phyloP scores from a whole-genome alignment of 2,888 invertebrate genomes.

The Sphaeridia pumilis region DNA sequence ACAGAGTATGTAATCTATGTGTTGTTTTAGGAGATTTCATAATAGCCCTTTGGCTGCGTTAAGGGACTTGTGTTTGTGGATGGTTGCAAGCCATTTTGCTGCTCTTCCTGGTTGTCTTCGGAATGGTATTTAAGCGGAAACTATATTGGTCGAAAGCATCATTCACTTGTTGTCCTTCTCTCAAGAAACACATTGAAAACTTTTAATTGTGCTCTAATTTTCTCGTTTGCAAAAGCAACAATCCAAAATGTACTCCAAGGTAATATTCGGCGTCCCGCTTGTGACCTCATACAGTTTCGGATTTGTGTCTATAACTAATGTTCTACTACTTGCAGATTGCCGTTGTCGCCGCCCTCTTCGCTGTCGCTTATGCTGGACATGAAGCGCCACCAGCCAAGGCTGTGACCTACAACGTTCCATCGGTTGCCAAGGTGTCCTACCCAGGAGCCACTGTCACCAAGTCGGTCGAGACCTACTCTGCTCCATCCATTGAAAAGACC shows the following conservation, averaged over 20 bases:
- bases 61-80: too few species aligned
- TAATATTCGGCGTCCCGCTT: too few species aligned
- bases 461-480: slow-evolving; percentile 20
- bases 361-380: slow-evolving; percentile 25
- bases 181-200: slow-evolving; percentile 1
- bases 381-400: slow-evolving; percentile 35
- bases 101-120: slow-evolving; percentile 22
- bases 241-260: slow-evolving; percentile 11
- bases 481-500: slow-evolving; percentile 23
- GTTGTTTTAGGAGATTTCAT: too few species aligned
- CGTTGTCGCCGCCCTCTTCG: slow-evolving; percentile 23
- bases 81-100: too few species aligned
- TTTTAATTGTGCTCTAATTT: neutral
- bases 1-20: too few species aligned
- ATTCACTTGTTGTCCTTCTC: slow-evolving; percentile 11
- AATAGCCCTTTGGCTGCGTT: too few species aligned
- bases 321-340: slow-evolving; percentile 26
- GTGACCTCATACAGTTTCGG: too few species aligned
- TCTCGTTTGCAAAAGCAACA: neutral
- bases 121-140: slow-evolving; percentile 19
- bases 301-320: too few species aligned
- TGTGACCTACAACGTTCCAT: slow-evolving; percentile 32
- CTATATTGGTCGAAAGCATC: slow-evolving; percentile 6
- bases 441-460: slow-evolving; percentile 21
- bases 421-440: slow-evolving; percentile 29